A percentile compares a stretch with the other conserved stretches of the same genome.
Conservation (phyloP, 2,113 vertebrate species). For the Urocolius indicus region DNA sequence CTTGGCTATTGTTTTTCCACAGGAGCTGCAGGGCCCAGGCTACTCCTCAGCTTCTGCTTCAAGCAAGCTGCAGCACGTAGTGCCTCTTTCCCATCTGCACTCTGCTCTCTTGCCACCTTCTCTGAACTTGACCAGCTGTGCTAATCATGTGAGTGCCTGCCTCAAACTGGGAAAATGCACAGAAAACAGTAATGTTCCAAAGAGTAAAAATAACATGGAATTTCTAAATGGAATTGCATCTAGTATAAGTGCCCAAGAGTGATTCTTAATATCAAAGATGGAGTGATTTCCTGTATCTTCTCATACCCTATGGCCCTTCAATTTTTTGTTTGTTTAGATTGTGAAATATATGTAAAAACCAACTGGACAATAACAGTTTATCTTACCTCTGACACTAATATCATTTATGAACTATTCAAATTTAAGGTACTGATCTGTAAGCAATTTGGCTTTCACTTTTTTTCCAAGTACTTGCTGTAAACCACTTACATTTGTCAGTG, state of each 20-base stretch:
- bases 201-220: background rate
- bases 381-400: background rate
- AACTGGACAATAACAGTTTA: background rate
- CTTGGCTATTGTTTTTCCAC: background rate
- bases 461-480: background rate
- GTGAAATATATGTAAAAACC: fast-evolving
- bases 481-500: background rate
- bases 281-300: background rate
- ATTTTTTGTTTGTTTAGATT: fast-evolving
- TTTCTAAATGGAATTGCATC: background rate
- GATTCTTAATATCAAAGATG: background rate
- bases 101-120: constrained; percentile 24
- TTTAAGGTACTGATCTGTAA: background rate
- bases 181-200: background rate
- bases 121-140: constrained; percentile 38
- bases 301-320: fast-evolving
- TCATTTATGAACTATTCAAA: background rate
- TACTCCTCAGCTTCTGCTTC: constrained; percentile 17
- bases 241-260: background rate
- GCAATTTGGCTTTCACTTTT: background rate
- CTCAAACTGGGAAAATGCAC: background rate
- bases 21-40: constrained; percentile 84
- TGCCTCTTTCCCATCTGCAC: background rate
- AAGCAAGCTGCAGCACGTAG: constrained; percentile 1
- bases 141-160: constrained; percentile 50